Percentiles rank a stretch among this genome's conserved stretches.
Conservation (phyloP, 2,113 vertebrate species). For the Pogona vitticeps region DNA sequence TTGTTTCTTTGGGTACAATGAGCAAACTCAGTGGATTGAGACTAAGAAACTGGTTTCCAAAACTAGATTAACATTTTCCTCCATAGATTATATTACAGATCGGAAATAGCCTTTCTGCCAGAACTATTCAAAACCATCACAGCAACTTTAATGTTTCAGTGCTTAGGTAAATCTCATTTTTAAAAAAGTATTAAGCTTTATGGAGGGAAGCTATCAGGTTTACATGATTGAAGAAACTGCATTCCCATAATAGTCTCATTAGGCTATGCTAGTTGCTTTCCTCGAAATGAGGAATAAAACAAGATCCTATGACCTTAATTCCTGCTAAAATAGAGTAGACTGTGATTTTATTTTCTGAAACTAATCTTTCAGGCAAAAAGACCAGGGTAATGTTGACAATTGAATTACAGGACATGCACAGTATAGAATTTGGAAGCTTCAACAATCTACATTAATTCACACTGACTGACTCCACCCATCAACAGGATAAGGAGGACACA, state of each 20-base stretch:
- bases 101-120: neutral
- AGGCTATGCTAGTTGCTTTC: neutral
- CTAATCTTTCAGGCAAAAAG: neutral
- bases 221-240: neutral
- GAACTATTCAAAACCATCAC: neutral
- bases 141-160: neutral
- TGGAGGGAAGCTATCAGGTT: neutral
- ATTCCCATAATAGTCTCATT: neutral
- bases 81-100: neutral
- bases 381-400: neutral
- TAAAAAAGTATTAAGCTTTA: neutral
- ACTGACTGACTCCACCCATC: neutral
- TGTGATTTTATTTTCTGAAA: neutral
- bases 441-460: neutral
- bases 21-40: neutral
- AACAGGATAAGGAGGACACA: neutral
- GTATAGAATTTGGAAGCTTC: neutral
- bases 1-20: constrained; percentile 36
- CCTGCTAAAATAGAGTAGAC: neutral
- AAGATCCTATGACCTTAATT: neutral
- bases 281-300: neutral
- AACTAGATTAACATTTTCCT: neutral
- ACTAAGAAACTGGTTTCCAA: neutral
- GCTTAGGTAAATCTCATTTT: neutral
- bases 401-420: neutral